These are phyloP conservation scores for Macheiramphus alcinus DNA, from an alignment of 2,113 vertebrate species.

Conservation along the genomic window DNA sequence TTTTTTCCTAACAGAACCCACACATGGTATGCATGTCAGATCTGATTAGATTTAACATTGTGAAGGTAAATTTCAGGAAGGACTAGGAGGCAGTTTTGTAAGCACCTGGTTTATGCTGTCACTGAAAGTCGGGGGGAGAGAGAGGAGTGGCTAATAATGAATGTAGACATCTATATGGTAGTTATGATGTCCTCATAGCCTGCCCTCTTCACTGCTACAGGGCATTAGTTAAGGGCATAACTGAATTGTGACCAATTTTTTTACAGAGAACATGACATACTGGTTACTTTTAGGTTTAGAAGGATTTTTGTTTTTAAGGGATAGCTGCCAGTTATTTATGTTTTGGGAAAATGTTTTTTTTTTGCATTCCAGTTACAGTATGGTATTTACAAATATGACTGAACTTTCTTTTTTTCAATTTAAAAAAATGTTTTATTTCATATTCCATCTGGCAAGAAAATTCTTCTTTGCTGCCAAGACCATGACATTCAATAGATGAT, in stretches of 20 bases:
- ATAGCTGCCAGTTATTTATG: not conserved
- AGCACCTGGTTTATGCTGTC: conserved; percentile 13
- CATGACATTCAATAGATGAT: not conserved
- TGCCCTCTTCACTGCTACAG: not conserved
- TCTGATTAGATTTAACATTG: conserved; percentile 15
- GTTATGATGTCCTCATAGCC: not conserved
- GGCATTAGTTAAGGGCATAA: not conserved
- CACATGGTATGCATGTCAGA: not conserved
- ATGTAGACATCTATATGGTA: not conserved
- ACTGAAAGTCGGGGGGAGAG: not conserved
- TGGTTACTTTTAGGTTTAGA: not conserved
- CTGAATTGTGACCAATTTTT: not conserved
- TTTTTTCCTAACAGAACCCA: not conserved
- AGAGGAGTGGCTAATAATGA: not conserved
- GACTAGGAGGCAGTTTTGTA: not conserved
- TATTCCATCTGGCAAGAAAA: not conserved
- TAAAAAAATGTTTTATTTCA: not conserved
- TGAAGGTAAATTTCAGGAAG: conserved; percentile 26
- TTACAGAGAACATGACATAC: not conserved
- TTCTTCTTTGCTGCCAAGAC: not conserved
- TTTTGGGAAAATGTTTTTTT: not conserved
- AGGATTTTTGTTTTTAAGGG: not conserved
- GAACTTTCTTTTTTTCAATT: not conserved
- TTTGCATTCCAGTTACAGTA: not conserved
- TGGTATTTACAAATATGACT: not conserved